These are phyloP conservation scores for Rhynchomys soricoides DNA, from an alignment of 2,113 vertebrate species.

Conservation along the genomic window DNA sequence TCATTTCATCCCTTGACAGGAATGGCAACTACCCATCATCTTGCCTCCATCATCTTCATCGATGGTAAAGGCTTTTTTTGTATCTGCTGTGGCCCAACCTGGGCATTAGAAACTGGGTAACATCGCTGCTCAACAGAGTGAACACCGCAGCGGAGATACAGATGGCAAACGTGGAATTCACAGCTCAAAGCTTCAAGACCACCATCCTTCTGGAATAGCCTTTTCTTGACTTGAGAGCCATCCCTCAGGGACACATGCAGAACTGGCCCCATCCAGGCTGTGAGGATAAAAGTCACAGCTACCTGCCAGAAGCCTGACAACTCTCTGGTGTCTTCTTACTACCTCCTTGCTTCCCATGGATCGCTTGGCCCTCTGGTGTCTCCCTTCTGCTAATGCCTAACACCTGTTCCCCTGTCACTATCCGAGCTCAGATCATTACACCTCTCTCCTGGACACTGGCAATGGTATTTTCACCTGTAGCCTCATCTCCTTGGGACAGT, in stretches of 20 bases:
- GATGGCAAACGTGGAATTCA: background rate
- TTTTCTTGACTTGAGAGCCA: background rate
- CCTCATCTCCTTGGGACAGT: background rate
- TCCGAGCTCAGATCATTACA: background rate
- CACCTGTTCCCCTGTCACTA: background rate
- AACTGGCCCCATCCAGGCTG: background rate
- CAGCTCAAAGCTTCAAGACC: background rate
- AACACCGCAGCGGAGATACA: background rate
- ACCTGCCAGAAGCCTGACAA: background rate
- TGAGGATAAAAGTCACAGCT: background rate
- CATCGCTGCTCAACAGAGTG: background rate
- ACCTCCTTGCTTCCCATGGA: background rate
- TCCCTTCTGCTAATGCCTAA: fast-evolving
- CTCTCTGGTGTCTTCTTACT: background rate
- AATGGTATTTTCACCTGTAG: background rate
- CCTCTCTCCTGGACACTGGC: background rate
- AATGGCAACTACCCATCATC: background rate
- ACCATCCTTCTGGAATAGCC: background rate
- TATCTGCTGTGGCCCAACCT: background rate
- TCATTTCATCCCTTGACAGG: background rate
- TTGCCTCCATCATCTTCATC: background rate
- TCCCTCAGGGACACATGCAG: background rate
- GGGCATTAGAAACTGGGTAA: background rate
- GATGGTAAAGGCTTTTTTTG: background rate
- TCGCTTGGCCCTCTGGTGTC: background rate